Percentiles rank a stretch among this genome's conserved stretches.
These are phyloP conservation scores for Sphaeridia pumilis DNA, from an alignment of 2,888 invertebrate species.

Conservation along the genomic window DNA sequence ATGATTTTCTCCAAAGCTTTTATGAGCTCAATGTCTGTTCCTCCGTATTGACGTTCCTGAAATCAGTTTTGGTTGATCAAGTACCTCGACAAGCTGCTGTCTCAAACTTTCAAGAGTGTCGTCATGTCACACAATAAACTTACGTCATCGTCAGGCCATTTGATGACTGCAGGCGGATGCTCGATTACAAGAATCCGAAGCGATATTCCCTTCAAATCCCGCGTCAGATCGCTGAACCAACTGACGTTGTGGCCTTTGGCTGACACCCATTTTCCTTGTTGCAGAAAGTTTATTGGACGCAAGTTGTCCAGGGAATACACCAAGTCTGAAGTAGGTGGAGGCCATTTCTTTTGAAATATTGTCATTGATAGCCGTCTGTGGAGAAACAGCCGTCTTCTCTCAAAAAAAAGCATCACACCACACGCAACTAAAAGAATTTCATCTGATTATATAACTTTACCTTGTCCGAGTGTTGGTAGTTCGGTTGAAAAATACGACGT, in stretches of 20 bases:
- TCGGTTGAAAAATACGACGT: constrained; percentile 31
- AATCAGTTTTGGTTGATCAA: no score
- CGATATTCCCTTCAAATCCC: constrained; percentile 27
- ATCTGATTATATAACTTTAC: no score
- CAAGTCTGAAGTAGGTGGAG: constrained; percentile 4
- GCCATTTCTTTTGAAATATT: constrained; percentile 30
- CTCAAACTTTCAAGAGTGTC: no score
- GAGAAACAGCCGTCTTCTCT: no score
- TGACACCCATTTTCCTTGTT: not conserved
- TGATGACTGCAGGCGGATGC: constrained; percentile 35
- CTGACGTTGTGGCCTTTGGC: constrained; percentile 6
- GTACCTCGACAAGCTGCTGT: no score
- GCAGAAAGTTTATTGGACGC: not conserved
- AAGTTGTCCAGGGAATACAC: not conserved
- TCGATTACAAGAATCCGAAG: constrained; percentile 28
- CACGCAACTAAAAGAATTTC: no score
- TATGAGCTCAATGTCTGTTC: constrained; percentile 33
- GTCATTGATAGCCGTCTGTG: constrained; percentile 28
- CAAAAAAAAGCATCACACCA: no score
- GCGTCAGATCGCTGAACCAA: constrained; percentile 32
- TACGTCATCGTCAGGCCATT: constrained; percentile 13
- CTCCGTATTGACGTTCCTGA: constrained; percentile 28
- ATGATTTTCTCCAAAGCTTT: constrained; percentile 29
- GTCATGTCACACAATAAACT: not conserved
- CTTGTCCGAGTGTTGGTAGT: constrained; percentile 12